These are phyloP conservation scores for Mesembrinibis cayennensis DNA, from an alignment of 2,113 vertebrate genomes.

Conservation along the genomic window DNA sequence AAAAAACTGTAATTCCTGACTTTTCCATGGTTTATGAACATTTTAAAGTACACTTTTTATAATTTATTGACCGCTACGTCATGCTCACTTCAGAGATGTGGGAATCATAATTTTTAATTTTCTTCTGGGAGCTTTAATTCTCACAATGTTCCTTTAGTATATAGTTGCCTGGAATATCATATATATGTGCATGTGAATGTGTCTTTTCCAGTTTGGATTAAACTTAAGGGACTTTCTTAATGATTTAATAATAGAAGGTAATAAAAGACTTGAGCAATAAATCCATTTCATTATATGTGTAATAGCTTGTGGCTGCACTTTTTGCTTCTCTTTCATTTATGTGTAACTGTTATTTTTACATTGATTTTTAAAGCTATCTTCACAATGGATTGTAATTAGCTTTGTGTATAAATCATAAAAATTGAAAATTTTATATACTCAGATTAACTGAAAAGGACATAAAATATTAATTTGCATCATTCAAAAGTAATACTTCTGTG, in stretches of 20 bases:
- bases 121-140: slow-evolving; percentile 50
- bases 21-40: background rate
- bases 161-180: slow-evolving; percentile 25
- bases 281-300: slow-evolving; percentile 65
- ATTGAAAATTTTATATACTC: slow-evolving; percentile 45
- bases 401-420: slow-evolving; percentile 63
- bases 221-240: slow-evolving; percentile 60
- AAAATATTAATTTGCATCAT: slow-evolving; percentile 53
- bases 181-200: background rate
- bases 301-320: slow-evolving; percentile 56
- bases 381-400: slow-evolving; percentile 64
- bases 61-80: background rate
- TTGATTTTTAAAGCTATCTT: slow-evolving; percentile 69
- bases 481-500: slow-evolving; percentile 48
- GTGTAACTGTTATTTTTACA: slow-evolving; percentile 54
- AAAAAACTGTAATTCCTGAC: background rate
- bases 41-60: background rate
- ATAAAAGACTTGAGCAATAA: slow-evolving; percentile 64
- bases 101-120: slow-evolving; percentile 57
- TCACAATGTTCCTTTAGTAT: slow-evolving; percentile 16
- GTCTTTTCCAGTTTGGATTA: slow-evolving; percentile 47
- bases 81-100: background rate
- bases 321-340: slow-evolving; percentile 58
- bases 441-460: slow-evolving; percentile 57
- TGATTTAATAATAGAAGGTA: slow-evolving; percentile 66